phyloP scores from a whole-genome alignment of 2,888 invertebrate species.

The Drosophila kuntzei region DNA sequence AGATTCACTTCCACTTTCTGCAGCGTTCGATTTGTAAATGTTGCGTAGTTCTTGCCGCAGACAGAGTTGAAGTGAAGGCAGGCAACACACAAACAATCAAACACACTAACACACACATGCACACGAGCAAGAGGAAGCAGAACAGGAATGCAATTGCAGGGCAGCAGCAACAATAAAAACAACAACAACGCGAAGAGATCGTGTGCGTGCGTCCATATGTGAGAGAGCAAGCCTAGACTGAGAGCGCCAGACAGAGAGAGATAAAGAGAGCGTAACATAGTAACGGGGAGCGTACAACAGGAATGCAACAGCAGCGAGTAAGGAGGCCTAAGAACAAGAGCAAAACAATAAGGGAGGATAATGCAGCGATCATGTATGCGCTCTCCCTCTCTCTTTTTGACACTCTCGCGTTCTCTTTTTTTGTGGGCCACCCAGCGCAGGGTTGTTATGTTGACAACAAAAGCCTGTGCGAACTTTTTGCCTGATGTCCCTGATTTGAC shows the following conservation, averaged over 20 bases:
- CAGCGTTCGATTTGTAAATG: slow-evolving; percentile 83
- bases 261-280: slow-evolving; percentile 36
- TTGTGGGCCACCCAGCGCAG: slow-evolving; percentile 40
- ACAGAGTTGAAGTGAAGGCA: slow-evolving; percentile 37
- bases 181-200: slow-evolving; percentile 17
- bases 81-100: slow-evolving; percentile 14
- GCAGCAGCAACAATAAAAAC: slow-evolving; percentile 29
- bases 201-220: slow-evolving; percentile 3
- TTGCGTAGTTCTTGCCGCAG: slow-evolving; percentile 76
- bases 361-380: slow-evolving; percentile 41
- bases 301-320: slow-evolving; percentile 41
- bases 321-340: slow-evolving; percentile 7
- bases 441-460: slow-evolving; percentile 26
- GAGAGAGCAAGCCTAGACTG: slow-evolving; percentile 7
- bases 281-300: slow-evolving; percentile 51
- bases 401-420: slow-evolving; percentile 2
- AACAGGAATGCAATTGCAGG: slow-evolving; percentile 82
- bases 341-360: slow-evolving; percentile 56
- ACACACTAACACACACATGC: slow-evolving; percentile 17
- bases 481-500: slow-evolving; percentile 17
- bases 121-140: slow-evolving; percentile 51
- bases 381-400: background rate
- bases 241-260: slow-evolving; percentile 16
- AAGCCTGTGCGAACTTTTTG: slow-evolving; percentile 10
- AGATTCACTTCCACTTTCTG: slow-evolving; percentile 82